phyloP scores from a whole-genome alignment of 2,888 invertebrate genomes.

The Ichneumon xanthorius region DNA sequence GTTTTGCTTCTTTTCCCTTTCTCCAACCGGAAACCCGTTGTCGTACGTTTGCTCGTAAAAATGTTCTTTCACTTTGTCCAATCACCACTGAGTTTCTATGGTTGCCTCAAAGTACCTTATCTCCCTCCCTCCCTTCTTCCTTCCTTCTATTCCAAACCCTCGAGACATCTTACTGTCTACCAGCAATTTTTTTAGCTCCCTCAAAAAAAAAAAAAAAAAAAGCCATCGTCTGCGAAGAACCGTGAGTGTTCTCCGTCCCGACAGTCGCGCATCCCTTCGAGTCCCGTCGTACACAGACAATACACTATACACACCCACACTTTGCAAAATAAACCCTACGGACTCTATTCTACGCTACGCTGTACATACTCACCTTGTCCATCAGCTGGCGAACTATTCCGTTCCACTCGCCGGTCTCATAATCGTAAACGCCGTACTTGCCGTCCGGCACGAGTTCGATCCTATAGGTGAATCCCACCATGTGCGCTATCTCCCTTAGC shows the following conservation, averaged over 20 bases:
- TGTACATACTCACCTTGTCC: constrained; percentile 86
- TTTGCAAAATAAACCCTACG: not conserved
- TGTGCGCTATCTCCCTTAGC: constrained; percentile 87
- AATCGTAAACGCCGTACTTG: constrained; percentile 91
- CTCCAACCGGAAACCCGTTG: not conserved
- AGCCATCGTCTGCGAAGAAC: not conserved
- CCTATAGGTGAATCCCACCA: constrained; percentile 89
- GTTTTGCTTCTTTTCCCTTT: not conserved
- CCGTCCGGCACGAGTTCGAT: constrained; percentile 89
- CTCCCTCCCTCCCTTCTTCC: not conserved
- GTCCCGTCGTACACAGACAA: not conserved
- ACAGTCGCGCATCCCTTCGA: not conserved
- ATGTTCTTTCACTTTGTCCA: not conserved
- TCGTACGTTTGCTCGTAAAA: not conserved
- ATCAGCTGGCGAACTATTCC: constrained; percentile 89
- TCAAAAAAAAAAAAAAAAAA: not conserved
- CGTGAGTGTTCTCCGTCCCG: not conserved
- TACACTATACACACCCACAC: not conserved
- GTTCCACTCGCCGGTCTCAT: constrained; percentile 91
- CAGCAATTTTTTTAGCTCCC: not conserved
- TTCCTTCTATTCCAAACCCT: not conserved
- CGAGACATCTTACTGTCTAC: not conserved
- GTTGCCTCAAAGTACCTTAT: not conserved
- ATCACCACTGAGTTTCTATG: not conserved
- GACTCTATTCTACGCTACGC: not conserved